Percentiles rank a stretch among this genome's conserved stretches.
Conservation (phyloP, 2,888 invertebrate species). For the Unio delphinus region DNA sequence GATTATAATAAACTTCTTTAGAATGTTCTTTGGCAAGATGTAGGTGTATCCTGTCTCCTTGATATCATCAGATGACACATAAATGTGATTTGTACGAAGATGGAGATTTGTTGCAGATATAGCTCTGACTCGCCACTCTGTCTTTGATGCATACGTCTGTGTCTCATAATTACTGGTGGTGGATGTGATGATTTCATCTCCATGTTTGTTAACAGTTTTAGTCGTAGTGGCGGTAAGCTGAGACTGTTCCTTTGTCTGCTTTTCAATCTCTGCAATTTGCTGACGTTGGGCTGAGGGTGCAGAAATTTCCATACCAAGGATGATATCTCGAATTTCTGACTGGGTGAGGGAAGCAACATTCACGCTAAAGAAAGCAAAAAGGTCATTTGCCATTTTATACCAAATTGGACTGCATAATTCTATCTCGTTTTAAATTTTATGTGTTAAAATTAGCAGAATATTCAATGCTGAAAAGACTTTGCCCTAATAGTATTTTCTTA, state of each 20-base stretch:
- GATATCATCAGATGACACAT: conserved; percentile 98
- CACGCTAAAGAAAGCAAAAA: conserved; percentile 77
- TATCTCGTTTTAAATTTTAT: no score
- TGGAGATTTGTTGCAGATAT: conserved; percentile 98
- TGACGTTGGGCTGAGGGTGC: conserved; percentile 99
- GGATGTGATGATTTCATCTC: conserved; percentile 98
- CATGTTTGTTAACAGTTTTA: conserved; percentile 98
- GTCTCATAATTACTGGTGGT: conserved; percentile 99
- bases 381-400: no score
- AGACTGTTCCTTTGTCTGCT: conserved; percentile 97
- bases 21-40: conserved; percentile 88
- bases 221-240: conserved; percentile 99
- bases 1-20: conserved; percentile 99
- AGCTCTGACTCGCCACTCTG: conserved; percentile 97
- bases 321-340: conserved; percentile 99
- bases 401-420: no score
- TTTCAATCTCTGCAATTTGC: conserved; percentile 99
- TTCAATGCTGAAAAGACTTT: no score
- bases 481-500: no score
- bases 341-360: conserved; percentile 99
- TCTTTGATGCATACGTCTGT: conserved; percentile 97
- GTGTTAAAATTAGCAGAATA: no score
- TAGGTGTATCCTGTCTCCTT: conserved; percentile 98
- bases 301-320: conserved; percentile 99
- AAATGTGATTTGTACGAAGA: conserved; percentile 98